Base-by-base conservation (phyloP, 2,113 vertebrate species). In the Pontoporia blainvillei region DNA sequence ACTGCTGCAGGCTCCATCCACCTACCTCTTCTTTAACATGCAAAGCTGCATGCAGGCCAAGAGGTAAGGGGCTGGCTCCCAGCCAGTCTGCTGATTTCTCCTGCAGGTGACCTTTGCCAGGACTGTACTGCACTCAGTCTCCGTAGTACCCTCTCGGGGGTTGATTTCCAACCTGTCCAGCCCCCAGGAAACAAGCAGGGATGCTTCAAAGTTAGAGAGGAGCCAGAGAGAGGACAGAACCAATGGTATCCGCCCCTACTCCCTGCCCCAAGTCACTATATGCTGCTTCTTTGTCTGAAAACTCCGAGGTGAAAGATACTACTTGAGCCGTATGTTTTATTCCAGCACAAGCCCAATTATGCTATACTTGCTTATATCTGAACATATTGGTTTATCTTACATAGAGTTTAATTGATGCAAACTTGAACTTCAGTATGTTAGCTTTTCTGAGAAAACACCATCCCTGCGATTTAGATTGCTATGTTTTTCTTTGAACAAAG, bases 301-400 rank as follows among this genome's bases (percentile, higher is more conserved):
- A 98, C 97, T 98, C 93, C 2, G 96, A 97, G 96, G 97, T 97
- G 94, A 98, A 95, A 94, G 95, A 98, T 96, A 90, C 97, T 96
- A 89, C 96, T 96, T 92, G 86, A 97, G 96, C 92, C 97, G 54
- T 97, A 94, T 97, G 95, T 95, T 96, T 97, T 94, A 90, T 95
- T 96, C 82, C 97, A 96, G 96, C 95, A 96, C 49, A 97, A 98
- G 92, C 93, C 88, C 90, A 97, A 96, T 97, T 96, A 98, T 96
- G 75, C 85, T 97, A 91, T 92, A 83, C 95, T 98, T 97, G 96
- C 97, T 96, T 97, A 94, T 95, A 98, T 97, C 84, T 94, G 97
- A 98, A 98, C 98, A 97, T 97, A 97, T 97, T 98, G 97, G 96
- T 97, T 98, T 98, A 97, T 97, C 94, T 95, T 98, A 96, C 95